A percentile compares a stretch with the other conserved stretches of the same genome.
These are phyloP conservation scores for Muraenolepis orangiensis DNA, from an alignment of 2,797 vertebrate species.

Conservation along the genomic window DNA sequence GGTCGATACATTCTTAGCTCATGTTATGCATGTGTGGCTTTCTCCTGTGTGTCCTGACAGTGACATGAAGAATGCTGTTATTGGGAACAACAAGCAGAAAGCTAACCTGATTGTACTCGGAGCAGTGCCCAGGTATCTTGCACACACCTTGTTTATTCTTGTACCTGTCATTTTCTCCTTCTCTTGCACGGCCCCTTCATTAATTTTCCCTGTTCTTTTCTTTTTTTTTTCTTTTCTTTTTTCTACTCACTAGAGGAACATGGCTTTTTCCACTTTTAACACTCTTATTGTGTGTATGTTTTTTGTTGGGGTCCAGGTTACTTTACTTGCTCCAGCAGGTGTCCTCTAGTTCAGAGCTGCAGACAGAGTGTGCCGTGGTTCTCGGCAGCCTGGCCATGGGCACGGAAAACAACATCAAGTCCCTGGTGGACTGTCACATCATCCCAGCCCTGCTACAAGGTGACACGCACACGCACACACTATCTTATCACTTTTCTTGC, in stretches of 20 bases:
- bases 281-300: neutral
- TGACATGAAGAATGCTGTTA: slow-evolving; percentile 99
- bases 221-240: neutral
- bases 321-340: slow-evolving; percentile 97
- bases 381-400: slow-evolving; percentile 98
- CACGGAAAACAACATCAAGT: slow-evolving; percentile 99
- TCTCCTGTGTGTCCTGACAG: slow-evolving; percentile 73
- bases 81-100: slow-evolving; percentile 99
- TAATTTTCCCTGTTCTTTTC: neutral
- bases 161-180: neutral
- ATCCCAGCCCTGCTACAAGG: slow-evolving; percentile 98
- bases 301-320: slow-evolving; percentile 74
- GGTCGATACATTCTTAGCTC: neutral
- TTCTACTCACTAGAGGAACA: neutral
- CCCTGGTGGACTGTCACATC: slow-evolving; percentile 97
- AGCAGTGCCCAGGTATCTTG: slow-evolving; percentile 91
- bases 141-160: neutral
- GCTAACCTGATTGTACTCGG: slow-evolving; percentile 99
- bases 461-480: slow-evolving; percentile 39
- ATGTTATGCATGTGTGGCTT: neutral
- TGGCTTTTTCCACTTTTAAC: neutral
- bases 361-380: slow-evolving; percentile 94
- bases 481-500: neutral
- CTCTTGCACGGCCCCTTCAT: neutral
- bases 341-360: slow-evolving; percentile 87